These are phyloP conservation scores for Globicephala melas DNA, from an alignment of 2,113 vertebrate genomes.

Conservation along the genomic window DNA sequence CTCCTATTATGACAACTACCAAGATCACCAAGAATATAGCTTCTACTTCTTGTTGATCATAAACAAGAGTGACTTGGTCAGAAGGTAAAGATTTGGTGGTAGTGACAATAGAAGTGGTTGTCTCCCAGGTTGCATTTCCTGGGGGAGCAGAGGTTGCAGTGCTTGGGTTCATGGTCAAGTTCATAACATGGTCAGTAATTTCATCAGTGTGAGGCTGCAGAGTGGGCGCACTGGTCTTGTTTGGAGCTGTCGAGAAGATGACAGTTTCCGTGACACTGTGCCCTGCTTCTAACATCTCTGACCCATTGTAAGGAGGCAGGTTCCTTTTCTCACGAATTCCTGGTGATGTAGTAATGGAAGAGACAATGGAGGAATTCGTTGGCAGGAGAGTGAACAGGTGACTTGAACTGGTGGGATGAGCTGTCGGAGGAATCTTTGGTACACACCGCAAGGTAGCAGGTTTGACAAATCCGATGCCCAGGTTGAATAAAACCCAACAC, in stretches of 20 bases:
- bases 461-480: slow-evolving; percentile 94
- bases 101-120: neutral
- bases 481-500: slow-evolving; percentile 97
- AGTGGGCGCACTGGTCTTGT: neutral
- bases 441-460: slow-evolving; percentile 90
- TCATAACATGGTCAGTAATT: slow-evolving; percentile 39
- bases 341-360: neutral
- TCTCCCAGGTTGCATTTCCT: slow-evolving; percentile 34
- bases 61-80: slow-evolving; percentile 79
- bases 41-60: slow-evolving; percentile 91
- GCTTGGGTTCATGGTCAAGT: slow-evolving; percentile 43
- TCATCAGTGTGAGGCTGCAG: slow-evolving; percentile 34
- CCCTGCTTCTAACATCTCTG: neutral
- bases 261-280: slow-evolving; percentile 37
- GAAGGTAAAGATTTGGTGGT: slow-evolving; percentile 74
- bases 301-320: neutral
- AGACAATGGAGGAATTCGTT: neutral
- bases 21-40: slow-evolving; percentile 95
- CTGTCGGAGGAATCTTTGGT: slow-evolving; percentile 77
- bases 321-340: slow-evolving; percentile 73
- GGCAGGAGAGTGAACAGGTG: slow-evolving; percentile 61
- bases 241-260: slow-evolving; percentile 33
- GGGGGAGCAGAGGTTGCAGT: neutral
- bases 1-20: slow-evolving; percentile 94
- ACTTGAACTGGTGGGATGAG: slow-evolving; percentile 81